A percentile compares a stretch with the other conserved stretches of the same genome.
These are phyloP conservation scores for Orchestia grillus DNA, from an alignment of 1,140 invertebrate genomes.

Conservation along the genomic window DNA sequence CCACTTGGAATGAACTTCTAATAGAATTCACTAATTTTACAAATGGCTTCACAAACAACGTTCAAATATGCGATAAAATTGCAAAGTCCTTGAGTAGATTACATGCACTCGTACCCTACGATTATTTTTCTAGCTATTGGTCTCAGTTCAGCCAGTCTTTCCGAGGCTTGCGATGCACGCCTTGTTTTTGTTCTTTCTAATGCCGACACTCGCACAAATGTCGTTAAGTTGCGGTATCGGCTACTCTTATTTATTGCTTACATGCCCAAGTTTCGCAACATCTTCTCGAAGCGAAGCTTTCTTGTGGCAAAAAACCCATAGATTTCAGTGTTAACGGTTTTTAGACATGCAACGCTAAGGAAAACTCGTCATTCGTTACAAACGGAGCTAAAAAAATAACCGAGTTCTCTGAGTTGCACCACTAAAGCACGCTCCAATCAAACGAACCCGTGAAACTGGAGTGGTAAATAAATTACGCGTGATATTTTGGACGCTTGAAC, in stretches of 20 bases:
- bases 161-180: neutral
- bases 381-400: neutral
- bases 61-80: neutral
- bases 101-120: neutral
- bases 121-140: neutral
- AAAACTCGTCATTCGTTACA: neutral
- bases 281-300: neutral
- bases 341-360: neutral
- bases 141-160: neutral
- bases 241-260: conserved; percentile 4
- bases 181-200: neutral
- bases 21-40: neutral
- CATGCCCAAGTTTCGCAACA: conserved; percentile 5
- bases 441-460: neutral
- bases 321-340: conserved; percentile 14
- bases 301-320: conserved; percentile 20
- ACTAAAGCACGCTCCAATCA: neutral
- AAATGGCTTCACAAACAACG: neutral
- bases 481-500: neutral
- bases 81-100: neutral
- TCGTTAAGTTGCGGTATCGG: neutral
- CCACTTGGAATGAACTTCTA: neutral
- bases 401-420: neutral
- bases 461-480: neutral
- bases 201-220: conserved; percentile 5